A percentile compares a stretch with the other conserved stretches of the same genome.
These are phyloP conservation scores for Blera fallax DNA, from an alignment of 2,888 invertebrate genomes.

Conservation along the genomic window DNA sequence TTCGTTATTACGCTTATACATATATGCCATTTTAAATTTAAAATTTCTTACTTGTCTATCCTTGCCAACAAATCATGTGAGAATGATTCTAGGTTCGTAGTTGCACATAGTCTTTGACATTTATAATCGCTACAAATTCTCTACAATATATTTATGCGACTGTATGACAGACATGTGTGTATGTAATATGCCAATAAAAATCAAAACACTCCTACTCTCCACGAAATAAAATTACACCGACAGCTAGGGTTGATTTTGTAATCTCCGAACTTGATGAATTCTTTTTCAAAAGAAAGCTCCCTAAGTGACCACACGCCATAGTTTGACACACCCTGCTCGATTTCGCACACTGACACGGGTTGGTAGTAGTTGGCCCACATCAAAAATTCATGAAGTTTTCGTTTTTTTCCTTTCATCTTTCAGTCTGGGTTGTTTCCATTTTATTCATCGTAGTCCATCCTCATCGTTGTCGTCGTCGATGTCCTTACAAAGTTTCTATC, in stretches of 20 bases:
- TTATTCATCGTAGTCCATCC: conserved; percentile 5
- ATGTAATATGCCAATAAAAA: conserved; percentile 15
- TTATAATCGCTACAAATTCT: no score
- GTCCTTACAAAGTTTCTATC: conserved; percentile 58
- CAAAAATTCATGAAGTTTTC: conserved; percentile 62
- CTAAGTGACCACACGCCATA: conserved; percentile 30
- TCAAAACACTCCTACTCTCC: no score
- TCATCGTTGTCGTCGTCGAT: conserved; percentile 8
- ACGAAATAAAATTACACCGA: conserved; percentile 27
- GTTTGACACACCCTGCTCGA: conserved; percentile 40
- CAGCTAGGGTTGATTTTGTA: conserved; percentile 37
- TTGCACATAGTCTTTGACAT: no score
- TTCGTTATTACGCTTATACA: no score
- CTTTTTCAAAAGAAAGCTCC: conserved; percentile 1
- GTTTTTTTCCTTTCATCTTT: conserved; percentile 7
- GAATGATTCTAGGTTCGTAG: no score
- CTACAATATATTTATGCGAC: neutral
- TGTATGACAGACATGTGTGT: no score
- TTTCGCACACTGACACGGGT: conserved; percentile 56
- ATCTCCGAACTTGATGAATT: conserved; percentile 42
- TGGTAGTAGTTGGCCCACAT: conserved; percentile 55
- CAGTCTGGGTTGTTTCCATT: conserved; percentile 11
- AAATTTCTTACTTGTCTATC: no score
- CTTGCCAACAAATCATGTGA: no score
- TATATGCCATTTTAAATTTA: no score